A percentile compares a stretch with the other conserved stretches of the same genome.
phyloP scores from a whole-genome alignment of 2,113 vertebrate species.

The Hepsetus odoe region DNA sequence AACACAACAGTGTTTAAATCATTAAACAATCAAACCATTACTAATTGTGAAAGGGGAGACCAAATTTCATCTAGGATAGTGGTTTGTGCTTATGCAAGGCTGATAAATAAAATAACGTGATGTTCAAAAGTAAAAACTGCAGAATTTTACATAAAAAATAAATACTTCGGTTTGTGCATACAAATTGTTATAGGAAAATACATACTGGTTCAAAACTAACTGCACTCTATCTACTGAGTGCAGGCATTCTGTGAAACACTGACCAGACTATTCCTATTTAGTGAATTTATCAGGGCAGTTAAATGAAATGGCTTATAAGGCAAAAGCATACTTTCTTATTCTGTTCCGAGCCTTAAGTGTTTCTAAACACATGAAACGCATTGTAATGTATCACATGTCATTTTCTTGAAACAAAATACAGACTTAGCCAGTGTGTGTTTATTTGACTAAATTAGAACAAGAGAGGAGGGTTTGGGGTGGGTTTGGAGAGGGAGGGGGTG shows the following conservation, averaged over 20 bases:
- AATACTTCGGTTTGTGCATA: too few relatives aligned
- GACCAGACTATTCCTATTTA: background rate
- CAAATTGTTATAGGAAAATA: background rate
- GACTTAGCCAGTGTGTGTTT: background rate
- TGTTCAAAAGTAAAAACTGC: too few relatives aligned
- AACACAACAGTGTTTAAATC: too few relatives aligned
- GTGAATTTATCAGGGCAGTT: background rate
- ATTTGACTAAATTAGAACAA: background rate
- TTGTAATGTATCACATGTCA: background rate
- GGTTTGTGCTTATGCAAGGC: too few relatives aligned
- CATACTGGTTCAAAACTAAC: background rate
- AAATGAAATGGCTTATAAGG: background rate
- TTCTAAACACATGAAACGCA: background rate
- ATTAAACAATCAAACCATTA: too few relatives aligned
- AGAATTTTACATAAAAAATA: too few relatives aligned
- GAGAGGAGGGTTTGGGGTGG: background rate
- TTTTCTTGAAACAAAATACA: background rate
- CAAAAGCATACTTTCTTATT: background rate
- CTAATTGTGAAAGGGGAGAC: too few relatives aligned
- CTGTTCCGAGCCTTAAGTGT: background rate
- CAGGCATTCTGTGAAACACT: background rate
- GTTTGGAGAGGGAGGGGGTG: background rate
- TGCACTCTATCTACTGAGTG: background rate
- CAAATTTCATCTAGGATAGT: too few relatives aligned
- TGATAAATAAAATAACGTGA: too few relatives aligned